Conservation (phyloP, 2,797 vertebrate species). For the Halcyon badia region DNA sequence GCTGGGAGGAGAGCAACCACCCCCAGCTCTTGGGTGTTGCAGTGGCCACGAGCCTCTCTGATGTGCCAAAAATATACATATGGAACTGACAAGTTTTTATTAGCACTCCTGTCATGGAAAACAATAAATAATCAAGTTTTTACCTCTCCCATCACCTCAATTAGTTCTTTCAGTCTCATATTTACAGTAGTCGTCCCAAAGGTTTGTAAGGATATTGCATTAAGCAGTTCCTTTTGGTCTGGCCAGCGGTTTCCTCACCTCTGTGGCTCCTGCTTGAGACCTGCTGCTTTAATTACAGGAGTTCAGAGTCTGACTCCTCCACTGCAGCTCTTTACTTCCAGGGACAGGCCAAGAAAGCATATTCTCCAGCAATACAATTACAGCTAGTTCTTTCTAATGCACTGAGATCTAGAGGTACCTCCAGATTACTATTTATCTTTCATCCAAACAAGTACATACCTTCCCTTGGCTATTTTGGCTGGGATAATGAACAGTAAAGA, state of each 20-base stretch:
- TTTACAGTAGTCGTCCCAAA: background rate
- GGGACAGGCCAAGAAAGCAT: background rate
- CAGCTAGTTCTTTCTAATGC: background rate
- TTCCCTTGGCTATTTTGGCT: background rate
- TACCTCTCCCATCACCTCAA: no score
- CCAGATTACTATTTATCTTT: background rate
- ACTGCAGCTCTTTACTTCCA: background rate
- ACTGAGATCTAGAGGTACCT: background rate
- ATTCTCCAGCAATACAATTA: background rate
- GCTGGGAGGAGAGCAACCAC: background rate
- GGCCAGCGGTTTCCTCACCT: background rate
- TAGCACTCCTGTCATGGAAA: background rate
- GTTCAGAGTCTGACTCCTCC: background rate
- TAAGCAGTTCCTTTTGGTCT: background rate
- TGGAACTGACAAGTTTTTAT: background rate
- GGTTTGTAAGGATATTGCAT: fast-evolving
- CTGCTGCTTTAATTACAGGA: background rate
- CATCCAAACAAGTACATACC: background rate
- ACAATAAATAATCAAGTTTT: background rate
- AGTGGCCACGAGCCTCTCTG: background rate
- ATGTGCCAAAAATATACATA: background rate
- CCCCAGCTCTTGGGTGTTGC: background rate
- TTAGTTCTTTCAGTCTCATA: no score
- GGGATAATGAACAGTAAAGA: background rate
- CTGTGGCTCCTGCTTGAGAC: background rate